phyloP scores from a whole-genome alignment of 2,888 invertebrate species.

The Stegana nigrithorax region DNA sequence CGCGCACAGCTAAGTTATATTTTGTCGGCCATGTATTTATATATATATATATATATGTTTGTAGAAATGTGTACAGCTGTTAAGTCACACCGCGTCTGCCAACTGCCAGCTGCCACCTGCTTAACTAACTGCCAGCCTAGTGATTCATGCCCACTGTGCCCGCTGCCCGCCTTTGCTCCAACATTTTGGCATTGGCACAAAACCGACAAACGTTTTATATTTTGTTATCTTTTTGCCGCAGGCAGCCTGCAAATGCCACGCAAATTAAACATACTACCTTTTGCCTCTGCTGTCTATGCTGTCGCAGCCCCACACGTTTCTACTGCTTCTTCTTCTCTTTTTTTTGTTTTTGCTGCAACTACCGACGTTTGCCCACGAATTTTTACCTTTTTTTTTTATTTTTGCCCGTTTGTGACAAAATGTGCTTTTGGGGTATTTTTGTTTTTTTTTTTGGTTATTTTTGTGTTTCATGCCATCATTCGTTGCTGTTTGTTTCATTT shows the following conservation, averaged over 20 bases:
- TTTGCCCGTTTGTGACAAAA: background rate
- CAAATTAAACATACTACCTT: conserved; percentile 65
- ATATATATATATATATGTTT: background rate
- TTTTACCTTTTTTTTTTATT: conserved; percentile 13
- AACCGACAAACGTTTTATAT: conserved; percentile 51
- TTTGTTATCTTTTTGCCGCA: conserved; percentile 67
- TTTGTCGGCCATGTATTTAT: background rate
- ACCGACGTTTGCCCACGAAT: conserved; percentile 2
- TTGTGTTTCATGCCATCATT: background rate
- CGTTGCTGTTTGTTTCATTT: background rate
- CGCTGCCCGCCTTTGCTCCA: conserved; percentile 4
- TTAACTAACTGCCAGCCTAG: conserved; percentile 42
- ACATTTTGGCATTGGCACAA: conserved; percentile 8
- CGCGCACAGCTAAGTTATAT: background rate
- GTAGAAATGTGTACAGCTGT: background rate
- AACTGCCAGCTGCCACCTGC: conserved; percentile 34
- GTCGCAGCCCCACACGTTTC: background rate
- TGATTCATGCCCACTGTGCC: conserved; percentile 49
- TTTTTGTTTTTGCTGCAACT: conserved; percentile 12
- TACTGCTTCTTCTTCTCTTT: conserved; percentile 10
- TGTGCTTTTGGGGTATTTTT: conserved; percentile 15
- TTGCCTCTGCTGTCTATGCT: conserved; percentile 28
- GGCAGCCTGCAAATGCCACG: conserved; percentile 65
- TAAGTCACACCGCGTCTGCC: conserved; percentile 12
- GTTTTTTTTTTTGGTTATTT: background rate